Evolutionary conservation across 2,797 vertebrate species (phyloP), one percentile per base, ranked within the genome.

Genomic region (Poecilia gillii): DNA sequence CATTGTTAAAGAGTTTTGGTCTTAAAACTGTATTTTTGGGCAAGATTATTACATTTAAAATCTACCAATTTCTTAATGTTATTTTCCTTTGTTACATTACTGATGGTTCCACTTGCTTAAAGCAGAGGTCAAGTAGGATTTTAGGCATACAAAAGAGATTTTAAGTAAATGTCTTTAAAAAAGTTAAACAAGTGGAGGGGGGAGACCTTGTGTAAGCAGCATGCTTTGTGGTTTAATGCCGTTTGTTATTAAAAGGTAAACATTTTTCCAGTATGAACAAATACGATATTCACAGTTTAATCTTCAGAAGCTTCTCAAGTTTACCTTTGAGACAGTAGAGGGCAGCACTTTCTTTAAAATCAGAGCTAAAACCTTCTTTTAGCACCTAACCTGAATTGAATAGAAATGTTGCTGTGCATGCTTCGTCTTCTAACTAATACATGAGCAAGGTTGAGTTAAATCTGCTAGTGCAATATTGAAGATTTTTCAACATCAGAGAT

Each of bases 291-390:
- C 31, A 13, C 20, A 68, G 11, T 55, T n/a, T 23, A 46, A 71
- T 49, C 31, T 16, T 18, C 1, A 33, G 6, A 6, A 28, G 18
- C 49, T n/a, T 66, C 79, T 46, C 23, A 68, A 55, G 33, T 90
- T 39, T 81, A 4, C 8, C 68, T 53, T 5, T 57, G 33, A 75
- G 73, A 87, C 95, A 95, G 88, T 87, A 95, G 95, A 81, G 92
- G 95, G 94, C 93, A 94, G 93, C 93, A 94, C 77, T 45, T 77
- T 88, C 91, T 82, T 77, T 79, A n/a, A 76, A 47, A 87, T 84
- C 3, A 13, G 23, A 36, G 75, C 41, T 20, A 14, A 51, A 51
- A 83, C 49, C 51, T 23, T 8, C 55, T 74, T 6, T 28, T 25
- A 11, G 20, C 79, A 70, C n/a, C 6, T 23, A 23, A 5, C 13